A percentile compares a stretch with the other conserved stretches of the same genome.
Conservation (phyloP, 2,888 invertebrate species). For the Ophioninae sp. region DNA sequence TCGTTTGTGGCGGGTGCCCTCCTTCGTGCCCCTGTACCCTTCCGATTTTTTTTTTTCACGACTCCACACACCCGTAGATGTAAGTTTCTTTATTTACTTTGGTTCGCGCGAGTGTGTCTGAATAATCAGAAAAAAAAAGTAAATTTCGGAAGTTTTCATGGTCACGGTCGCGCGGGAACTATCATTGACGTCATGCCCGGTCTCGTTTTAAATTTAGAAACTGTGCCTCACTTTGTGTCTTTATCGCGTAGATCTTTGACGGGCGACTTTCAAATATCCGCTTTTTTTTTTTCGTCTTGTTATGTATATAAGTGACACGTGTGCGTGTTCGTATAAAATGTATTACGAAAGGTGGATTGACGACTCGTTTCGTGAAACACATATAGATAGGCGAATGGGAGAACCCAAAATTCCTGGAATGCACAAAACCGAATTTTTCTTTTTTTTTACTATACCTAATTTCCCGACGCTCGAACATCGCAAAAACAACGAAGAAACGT, state of each 20-base stretch:
- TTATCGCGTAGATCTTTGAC: constrained; percentile 2
- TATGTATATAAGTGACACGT: not conserved
- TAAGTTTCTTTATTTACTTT: not conserved
- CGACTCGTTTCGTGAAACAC: not conserved
- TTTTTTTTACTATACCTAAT: too few species aligned
- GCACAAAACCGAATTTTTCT: not conserved
- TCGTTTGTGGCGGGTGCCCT: constrained; percentile 43
- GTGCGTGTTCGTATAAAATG: not conserved
- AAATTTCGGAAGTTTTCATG: constrained; percentile 77
- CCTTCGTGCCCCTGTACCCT: constrained; percentile 46
- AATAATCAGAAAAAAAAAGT: constrained; percentile 37
- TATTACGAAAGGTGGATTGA: not conserved
- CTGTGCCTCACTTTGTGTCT: constrained; percentile 18
- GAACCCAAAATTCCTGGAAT: too few species aligned
- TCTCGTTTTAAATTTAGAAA: constrained; percentile 65
- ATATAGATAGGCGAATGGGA: not conserved
- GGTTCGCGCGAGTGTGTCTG: not conserved
- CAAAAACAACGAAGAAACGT: too few species aligned
- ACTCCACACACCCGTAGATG: not conserved
- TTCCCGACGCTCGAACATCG: not conserved
- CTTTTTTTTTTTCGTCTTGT: constrained; percentile 14
- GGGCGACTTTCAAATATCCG: constrained; percentile 51
- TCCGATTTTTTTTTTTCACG: constrained; percentile 6
- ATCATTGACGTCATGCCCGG: constrained; percentile 58
- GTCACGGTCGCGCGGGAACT: constrained; percentile 74